These are phyloP conservation scores for Dasyprocta punctata DNA, from an alignment of 2,113 vertebrate genomes.

Conservation along the genomic window DNA sequence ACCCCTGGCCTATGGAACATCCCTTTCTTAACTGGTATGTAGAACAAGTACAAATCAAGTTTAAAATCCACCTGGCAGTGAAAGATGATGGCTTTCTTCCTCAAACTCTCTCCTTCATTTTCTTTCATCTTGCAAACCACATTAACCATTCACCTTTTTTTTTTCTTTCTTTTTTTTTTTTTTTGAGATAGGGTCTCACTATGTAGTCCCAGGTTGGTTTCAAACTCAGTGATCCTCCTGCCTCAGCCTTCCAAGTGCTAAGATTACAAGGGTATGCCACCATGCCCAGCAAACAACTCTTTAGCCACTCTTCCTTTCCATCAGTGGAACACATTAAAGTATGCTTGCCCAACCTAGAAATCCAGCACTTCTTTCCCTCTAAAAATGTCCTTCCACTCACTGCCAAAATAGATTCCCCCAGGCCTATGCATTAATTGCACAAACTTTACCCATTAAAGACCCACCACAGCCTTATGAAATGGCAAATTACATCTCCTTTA, in stretches of 20 bases:
- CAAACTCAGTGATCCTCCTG: neutral
- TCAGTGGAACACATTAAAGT: neutral
- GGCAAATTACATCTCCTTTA: neutral
- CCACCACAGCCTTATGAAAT: neutral
- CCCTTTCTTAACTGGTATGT: neutral
- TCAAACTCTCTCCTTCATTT: neutral
- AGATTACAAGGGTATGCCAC: neutral
- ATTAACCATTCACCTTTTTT: neutral
- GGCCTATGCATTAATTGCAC: neutral
- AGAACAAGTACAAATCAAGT: slow-evolving; percentile 50
- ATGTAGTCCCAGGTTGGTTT: neutral
- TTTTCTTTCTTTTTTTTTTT: neutral
- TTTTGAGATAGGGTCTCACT: neutral
- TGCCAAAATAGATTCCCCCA: neutral
- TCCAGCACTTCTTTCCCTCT: neutral
- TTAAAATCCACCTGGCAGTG: neutral
- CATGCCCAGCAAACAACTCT: neutral
- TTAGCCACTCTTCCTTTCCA: neutral
- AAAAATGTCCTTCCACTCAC: neutral
- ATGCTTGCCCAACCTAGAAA: neutral
- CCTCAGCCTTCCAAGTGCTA: neutral
- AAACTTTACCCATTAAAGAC: neutral
- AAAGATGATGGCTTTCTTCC: neutral
- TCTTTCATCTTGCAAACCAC: neutral
- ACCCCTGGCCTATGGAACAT: too few relatives aligned